Evolutionary conservation across 2,797 vertebrate species (phyloP).

Genomic region (Sus cebifrons): DNA sequence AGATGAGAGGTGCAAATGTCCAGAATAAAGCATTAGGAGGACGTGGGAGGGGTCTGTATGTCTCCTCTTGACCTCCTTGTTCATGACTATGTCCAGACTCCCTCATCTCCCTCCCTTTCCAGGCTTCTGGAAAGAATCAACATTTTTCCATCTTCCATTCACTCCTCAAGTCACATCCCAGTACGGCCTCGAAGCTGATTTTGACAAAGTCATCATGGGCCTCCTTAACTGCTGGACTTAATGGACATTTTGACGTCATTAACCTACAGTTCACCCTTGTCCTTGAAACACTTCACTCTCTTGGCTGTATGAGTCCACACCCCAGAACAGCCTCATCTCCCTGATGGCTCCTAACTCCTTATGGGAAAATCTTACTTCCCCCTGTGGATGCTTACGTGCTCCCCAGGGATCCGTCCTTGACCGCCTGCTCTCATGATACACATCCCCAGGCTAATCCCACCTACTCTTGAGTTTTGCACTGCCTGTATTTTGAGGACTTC

Average conservation of each 20-base stretch:
- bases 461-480: neutral
- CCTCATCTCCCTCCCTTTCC: neutral
- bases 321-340: neutral
- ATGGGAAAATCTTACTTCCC: neutral
- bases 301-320: neutral
- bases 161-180: constrained; percentile 15
- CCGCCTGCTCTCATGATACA: neutral
- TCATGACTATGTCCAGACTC: neutral
- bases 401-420: no score
- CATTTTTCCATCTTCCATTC: neutral
- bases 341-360: neutral
- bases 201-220: neutral
- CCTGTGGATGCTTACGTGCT: neutral
- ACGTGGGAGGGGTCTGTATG: neutral
- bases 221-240: neutral
- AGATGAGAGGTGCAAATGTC: neutral
- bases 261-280: neutral
- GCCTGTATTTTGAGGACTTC: neutral
- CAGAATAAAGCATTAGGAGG: neutral
- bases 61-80: neutral
- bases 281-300: neutral
- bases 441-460: neutral
- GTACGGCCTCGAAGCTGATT: neutral
- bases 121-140: neutral
- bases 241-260: neutral